Conservation (phyloP, 2,888 invertebrate genomes). For the Idaea biselata region DNA sequence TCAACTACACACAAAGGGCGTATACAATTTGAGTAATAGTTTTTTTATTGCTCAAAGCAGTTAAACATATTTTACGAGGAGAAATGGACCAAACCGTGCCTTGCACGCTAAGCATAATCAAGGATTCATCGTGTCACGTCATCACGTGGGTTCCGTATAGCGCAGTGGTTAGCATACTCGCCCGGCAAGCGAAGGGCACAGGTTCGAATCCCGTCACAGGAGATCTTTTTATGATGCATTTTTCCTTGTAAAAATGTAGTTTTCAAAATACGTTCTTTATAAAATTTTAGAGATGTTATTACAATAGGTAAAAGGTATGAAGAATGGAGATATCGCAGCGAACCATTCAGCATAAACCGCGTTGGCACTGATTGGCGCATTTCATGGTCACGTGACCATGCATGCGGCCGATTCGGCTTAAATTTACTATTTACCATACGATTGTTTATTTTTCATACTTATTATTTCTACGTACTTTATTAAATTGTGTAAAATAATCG, state of each 20-base stretch:
- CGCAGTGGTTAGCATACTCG: too few relatives aligned
- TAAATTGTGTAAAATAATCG: too few relatives aligned
- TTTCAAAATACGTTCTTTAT: background rate
- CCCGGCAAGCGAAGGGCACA: too few relatives aligned
- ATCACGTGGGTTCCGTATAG: too few relatives aligned
- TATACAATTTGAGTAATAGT: background rate
- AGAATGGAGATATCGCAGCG: background rate
- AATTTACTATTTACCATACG: background rate
- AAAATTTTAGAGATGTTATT: background rate
- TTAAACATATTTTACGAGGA: too few relatives aligned
- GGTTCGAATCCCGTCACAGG: too few relatives aligned
- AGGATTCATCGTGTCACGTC: too few relatives aligned
- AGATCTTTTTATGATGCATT: too few relatives aligned
- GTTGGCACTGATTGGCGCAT: background rate
- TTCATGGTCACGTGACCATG: background rate
- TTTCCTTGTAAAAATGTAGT: background rate
- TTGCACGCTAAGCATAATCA: too few relatives aligned
- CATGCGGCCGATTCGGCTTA: background rate
- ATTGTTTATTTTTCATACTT: background rate
- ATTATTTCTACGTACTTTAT: too few relatives aligned
- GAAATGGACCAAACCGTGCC: too few relatives aligned
- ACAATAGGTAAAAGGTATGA: background rate
- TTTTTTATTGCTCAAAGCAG: too few relatives aligned
- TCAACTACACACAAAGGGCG: background rate
- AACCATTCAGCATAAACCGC: background rate